These are phyloP conservation scores for Protomyctophum bolini DNA, from an alignment of 2,113 vertebrate species.

Conservation along the genomic window DNA sequence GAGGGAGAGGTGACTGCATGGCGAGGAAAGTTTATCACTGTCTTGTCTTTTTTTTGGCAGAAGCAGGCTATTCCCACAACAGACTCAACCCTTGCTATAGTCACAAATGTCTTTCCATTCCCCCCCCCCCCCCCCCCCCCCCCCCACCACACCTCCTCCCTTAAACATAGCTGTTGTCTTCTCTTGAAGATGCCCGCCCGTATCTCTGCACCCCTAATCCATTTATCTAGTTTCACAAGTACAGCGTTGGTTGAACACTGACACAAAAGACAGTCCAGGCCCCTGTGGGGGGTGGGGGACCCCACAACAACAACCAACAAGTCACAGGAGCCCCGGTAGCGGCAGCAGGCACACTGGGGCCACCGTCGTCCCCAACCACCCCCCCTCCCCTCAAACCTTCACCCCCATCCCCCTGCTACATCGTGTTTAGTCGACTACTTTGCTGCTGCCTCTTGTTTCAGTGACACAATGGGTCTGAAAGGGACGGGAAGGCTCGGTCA, in stretches of 20 bases:
- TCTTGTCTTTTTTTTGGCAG: conserved; percentile 84
- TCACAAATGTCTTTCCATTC: conserved; percentile 76
- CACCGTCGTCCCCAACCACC: conserved; percentile 51
- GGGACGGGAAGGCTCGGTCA: conserved; percentile 47
- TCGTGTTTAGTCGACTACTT: conserved; percentile 66
- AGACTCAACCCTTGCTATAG: conserved; percentile 74
- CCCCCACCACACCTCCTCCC: conserved; percentile 15
- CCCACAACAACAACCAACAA: conserved; percentile 64
- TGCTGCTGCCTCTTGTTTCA: conserved; percentile 64
- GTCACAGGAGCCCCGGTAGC: conserved; percentile 73
- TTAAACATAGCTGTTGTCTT: conserved; percentile 79
- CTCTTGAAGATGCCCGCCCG: conserved; percentile 81
- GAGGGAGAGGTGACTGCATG: conserved; percentile 77
- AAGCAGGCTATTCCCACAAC: conserved; percentile 81
- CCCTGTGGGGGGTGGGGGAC: conserved; percentile 26
- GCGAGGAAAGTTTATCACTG: conserved; percentile 90
- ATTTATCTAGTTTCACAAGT: conserved; percentile 85
- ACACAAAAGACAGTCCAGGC: conserved; percentile 75
- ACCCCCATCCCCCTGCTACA: conserved; percentile 37
- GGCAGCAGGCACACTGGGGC: conserved; percentile 76
- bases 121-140: conserved; percentile 50
- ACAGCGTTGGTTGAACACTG: conserved; percentile 69
- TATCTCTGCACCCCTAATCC: conserved; percentile 85
- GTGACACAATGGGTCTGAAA: conserved; percentile 53
- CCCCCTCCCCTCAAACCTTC: neutral